Percentiles rank a stretch among this genome's conserved stretches.
phyloP scores from a whole-genome alignment of 2,888 invertebrate genomes.

The Chymomyza fuscimana region DNA sequence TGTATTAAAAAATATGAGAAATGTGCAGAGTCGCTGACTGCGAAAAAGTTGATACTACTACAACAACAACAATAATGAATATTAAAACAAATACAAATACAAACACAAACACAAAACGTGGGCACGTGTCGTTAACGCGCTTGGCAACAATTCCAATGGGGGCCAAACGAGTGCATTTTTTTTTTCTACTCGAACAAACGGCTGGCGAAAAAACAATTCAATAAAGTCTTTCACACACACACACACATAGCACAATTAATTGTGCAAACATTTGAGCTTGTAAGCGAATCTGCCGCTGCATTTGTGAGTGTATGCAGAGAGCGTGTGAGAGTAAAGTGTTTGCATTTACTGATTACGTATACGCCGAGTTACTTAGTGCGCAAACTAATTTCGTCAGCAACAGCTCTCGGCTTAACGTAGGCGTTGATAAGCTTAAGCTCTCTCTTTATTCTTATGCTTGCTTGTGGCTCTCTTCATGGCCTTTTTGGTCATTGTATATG shows the following conservation, averaged over 20 bases:
- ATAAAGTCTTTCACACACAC: slow-evolving; percentile 12
- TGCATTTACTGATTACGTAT: slow-evolving; percentile 33
- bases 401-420: background rate
- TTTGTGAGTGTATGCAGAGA: slow-evolving; percentile 2
- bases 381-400: slow-evolving; percentile 9
- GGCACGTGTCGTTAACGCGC: slow-evolving; percentile 55
- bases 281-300: slow-evolving; percentile 12
- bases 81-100: background rate
- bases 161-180: background rate
- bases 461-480: background rate
- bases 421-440: slow-evolving; percentile 5
- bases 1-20: background rate
- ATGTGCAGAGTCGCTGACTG: background rate
- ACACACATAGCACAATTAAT: slow-evolving; percentile 7
- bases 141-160: slow-evolving; percentile 43
- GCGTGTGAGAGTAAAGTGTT: background rate
- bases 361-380: slow-evolving; percentile 26
- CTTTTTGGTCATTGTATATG: slow-evolving; percentile 10
- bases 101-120: slow-evolving; percentile 46
- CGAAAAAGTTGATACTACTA: background rate
- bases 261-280: background rate
- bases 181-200: background rate
- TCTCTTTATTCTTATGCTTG: background rate
- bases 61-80: background rate
- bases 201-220: slow-evolving; percentile 3